These are phyloP conservation scores for Polymixis flavicincta DNA, from an alignment of 2,888 invertebrate species.

Conservation along the genomic window DNA sequence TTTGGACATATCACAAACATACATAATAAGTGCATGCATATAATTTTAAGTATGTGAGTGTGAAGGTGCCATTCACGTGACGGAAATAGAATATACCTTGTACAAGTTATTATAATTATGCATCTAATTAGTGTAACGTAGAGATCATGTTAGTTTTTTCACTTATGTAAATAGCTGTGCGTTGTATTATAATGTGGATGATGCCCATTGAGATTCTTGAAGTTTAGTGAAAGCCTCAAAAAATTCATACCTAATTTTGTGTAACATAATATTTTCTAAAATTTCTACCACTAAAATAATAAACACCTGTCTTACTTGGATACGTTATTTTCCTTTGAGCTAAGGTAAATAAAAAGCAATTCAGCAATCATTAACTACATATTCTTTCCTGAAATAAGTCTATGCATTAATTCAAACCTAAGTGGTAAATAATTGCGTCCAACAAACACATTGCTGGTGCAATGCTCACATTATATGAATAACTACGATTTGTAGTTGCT, in stretches of 20 bases:
- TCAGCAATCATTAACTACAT: neutral
- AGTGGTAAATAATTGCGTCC: neutral
- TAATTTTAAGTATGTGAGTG: neutral
- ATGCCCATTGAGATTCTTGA: neutral
- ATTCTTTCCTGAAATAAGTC: neutral
- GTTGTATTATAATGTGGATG: neutral
- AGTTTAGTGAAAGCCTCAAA: neutral
- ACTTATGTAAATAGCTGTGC: constrained; percentile 22
- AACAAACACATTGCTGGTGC: constrained; percentile 12
- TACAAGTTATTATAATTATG: constrained; percentile 23
- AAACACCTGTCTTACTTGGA: neutral
- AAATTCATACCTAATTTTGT: neutral
- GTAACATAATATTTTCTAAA: neutral
- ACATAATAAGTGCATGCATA: neutral
- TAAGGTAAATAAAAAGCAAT: neutral
- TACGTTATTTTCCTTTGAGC: neutral
- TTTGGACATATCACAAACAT: constrained; percentile 9
- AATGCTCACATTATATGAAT: constrained; percentile 2
- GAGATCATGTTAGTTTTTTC: constrained; percentile 33
- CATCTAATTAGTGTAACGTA: constrained; percentile 22
- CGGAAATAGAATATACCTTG: constrained; percentile 38
- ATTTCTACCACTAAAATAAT: neutral
- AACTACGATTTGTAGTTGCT: neutral
- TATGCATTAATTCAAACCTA: constrained; percentile 1
- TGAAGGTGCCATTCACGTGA: constrained; percentile 35